Evolutionary conservation across 2,888 invertebrate species (phyloP).

Genomic region (Poecilobothrus nobilitatus): DNA sequence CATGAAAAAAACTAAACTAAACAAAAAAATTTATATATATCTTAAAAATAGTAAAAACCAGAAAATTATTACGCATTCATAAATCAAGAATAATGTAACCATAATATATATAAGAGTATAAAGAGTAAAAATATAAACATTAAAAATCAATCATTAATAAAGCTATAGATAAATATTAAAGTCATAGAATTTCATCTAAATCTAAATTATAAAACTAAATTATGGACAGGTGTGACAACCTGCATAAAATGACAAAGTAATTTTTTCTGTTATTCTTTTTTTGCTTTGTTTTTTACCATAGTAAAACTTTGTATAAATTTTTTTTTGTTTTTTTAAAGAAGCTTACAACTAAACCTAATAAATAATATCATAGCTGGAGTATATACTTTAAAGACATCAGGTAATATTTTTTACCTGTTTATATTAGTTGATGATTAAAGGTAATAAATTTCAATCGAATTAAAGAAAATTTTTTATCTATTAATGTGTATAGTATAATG

Average conservation of each 20-base stretch:
- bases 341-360: background rate
- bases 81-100: no score
- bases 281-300: no score
- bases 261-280: background rate
- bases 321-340: background rate
- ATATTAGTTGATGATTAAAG: background rate
- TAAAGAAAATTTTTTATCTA: background rate
- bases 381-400: background rate
- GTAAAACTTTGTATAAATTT: no score
- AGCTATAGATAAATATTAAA: background rate
- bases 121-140: no score
- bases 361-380: background rate
- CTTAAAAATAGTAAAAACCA: no score
- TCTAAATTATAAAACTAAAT: background rate
- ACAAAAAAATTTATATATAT: no score
- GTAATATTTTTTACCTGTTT: conserved; percentile 3
- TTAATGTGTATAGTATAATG: no score
- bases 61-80: conserved; percentile 47
- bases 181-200: background rate
- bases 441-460: conserved; percentile 1
- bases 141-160: background rate
- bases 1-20: no score
- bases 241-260: background rate
- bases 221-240: conserved; percentile 4
- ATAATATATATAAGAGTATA: no score